Base-by-base conservation (phyloP, 1,140 invertebrate genomes). In the Aleiodes sp. region DNA sequence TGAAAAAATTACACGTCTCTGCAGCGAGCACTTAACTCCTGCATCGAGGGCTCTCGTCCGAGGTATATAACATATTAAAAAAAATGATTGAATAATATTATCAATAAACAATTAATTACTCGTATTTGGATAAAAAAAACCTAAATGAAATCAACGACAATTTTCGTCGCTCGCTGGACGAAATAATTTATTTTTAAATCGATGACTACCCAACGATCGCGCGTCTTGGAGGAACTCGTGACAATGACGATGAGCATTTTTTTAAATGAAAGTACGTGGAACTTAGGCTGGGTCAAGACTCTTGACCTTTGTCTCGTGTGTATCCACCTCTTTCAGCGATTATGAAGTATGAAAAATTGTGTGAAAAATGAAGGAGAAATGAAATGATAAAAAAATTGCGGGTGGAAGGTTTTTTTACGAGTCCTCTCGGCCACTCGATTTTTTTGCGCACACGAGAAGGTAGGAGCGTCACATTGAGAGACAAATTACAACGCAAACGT, bases 161-260 rank as follows among this genome's bases (percentile, higher is more conserved):
- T 26, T 12, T n/a, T 60, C 46, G 46, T 52, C 46, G 46, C 46
- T 52, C 46, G 46, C 46, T 21, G 46, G 46, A 52, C 46, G 46
- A 52, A 24, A 19, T 8, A n/a, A 46, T 24, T 33, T 60, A n/a
- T n/a, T 9, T 29, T 21, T 29, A 57, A 57, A 28, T 33, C 33
- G 57, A 29, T 60, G 56, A 68, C 57, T 41, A 68, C 28, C 56
- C 46, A 68, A 68, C 56, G 56, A 68, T 60, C 56, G 35, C 43
- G 24, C 61, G 33, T 65, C 65, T 60, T 59, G 61, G 29, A 68
- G 41, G 60, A 61, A 62, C 61, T 70, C 64, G 60, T 68, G 33
- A 41, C 29, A 46, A n/a, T 21, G 33, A 35, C 60, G 35, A 63
- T 63, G 29, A 37, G 39, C 24, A 2, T 61, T 41, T 41, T 64